Evolutionary conservation across 2,113 vertebrate species (phyloP), one percentile per base, ranked within the genome.

Genomic region (Heterotis niloticus): DNA sequence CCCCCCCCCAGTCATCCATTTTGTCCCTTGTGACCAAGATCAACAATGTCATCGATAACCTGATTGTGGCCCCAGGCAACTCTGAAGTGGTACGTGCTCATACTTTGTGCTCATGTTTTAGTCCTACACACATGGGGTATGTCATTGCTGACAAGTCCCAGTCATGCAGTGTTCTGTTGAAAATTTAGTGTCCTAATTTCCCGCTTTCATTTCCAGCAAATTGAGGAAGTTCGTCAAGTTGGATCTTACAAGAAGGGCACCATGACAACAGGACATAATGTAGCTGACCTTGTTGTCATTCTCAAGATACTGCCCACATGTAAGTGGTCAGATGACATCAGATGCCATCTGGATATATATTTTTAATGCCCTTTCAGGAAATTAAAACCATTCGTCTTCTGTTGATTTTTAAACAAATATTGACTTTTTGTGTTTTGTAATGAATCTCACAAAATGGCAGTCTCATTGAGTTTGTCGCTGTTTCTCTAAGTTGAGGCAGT

Each of bases 161-260:
- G 26, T 69, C 14, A 17, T 26, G 24, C 34, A 34, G 20, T 62
- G 64, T 5, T 11, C 23, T 66, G 56, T 56, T 12, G 10, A 26
- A 69, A 29, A 73, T 23, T n/a, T 51, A 23, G 10, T 10, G 17
- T 17, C 70, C 56, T 26, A 69, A 16, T 64, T 57, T 13, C 13
- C 20, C 5, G 66, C 5, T n/a, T 51, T 44, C 5, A 0, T 26
- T 13, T 0, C 24, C 72, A 99, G 98, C 97, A 99, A 99, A 98
- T 99, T 3, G 98, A 99, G 84, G 98, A 99, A 84, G 96, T 98
- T 52, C 95, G 97, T 64, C 97, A 99, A 84, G 98, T 98, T 2
- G 97, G 97, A 16, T 99, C 96, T 3, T 99, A 99, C 87, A 99
- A 99, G 92, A 99, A 99, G 83, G 98, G 98, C 0, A 99, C 98